phyloP scores from a whole-genome alignment of 2,888 invertebrate species.

The Drosophila paucipuncta region DNA sequence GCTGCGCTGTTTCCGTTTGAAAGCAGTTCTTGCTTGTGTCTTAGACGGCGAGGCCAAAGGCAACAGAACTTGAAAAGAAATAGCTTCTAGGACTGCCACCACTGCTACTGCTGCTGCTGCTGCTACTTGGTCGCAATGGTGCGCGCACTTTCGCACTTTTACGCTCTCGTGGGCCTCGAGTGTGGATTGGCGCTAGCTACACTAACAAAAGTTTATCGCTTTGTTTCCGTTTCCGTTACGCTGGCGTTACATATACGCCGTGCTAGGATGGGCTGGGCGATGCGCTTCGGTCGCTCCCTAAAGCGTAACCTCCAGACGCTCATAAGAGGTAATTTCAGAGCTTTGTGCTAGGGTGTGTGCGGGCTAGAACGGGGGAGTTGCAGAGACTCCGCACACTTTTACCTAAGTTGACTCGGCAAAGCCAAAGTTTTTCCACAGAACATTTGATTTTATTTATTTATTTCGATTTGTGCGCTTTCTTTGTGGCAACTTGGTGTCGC shows the following conservation, averaged over 20 bases:
- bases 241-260: slow-evolving; percentile 55
- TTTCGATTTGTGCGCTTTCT: slow-evolving; percentile 70
- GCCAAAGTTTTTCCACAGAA: slow-evolving; percentile 69
- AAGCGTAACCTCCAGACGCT: slow-evolving; percentile 73
- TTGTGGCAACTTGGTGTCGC: slow-evolving; percentile 21
- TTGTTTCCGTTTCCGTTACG: slow-evolving; percentile 79
- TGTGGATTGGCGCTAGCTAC: slow-evolving; percentile 63
- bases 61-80: slow-evolving; percentile 36
- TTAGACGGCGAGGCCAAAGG: slow-evolving; percentile 30
- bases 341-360: slow-evolving; percentile 12
- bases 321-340: slow-evolving; percentile 78
- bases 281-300: slow-evolving; percentile 31
- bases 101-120: slow-evolving; percentile 14
- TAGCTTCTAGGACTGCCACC: slow-evolving; percentile 18
- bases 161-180: slow-evolving; percentile 68
- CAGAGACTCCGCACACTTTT: slow-evolving; percentile 40
- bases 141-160: slow-evolving; percentile 73
- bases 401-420: slow-evolving; percentile 52
- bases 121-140: slow-evolving; percentile 30
- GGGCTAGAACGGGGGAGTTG: background rate
- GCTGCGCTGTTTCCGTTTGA: slow-evolving; percentile 49
- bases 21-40: slow-evolving; percentile 38
- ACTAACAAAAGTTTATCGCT: slow-evolving; percentile 80
- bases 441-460: slow-evolving; percentile 80
- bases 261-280: slow-evolving; percentile 3